Percentiles rank a stretch among this genome's conserved stretches.
phyloP scores from a whole-genome alignment of 35 echinoderm and acorn worm genomes.

The Stichopus chloronotus region DNA sequence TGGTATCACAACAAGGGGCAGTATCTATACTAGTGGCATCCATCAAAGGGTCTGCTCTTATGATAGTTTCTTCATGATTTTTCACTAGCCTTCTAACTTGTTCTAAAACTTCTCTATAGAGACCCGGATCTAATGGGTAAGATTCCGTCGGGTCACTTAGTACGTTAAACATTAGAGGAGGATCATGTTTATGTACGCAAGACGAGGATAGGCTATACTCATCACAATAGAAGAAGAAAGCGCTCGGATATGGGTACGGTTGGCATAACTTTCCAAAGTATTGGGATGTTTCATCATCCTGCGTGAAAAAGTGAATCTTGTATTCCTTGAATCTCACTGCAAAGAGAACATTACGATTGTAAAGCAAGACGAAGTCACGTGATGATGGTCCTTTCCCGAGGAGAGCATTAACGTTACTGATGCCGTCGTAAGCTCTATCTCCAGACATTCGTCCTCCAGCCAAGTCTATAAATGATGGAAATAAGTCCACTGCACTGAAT shows the following conservation, averaged over 20 bases:
- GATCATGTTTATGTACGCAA: constrained; percentile 47
- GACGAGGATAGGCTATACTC: background rate
- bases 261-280: background rate
- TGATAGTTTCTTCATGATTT: background rate
- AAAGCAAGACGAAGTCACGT: constrained; percentile 42
- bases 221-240: background rate
- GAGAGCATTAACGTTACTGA: constrained; percentile 27
- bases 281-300: background rate
- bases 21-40: background rate
- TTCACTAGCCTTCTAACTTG: background rate
- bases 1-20: background rate
- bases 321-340: constrained; percentile 51
- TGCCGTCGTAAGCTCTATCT: constrained; percentile 46
- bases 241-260: background rate
- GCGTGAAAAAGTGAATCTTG: constrained; percentile 53
- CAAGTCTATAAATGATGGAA: constrained; percentile 35
- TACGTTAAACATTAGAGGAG: constrained; percentile 63
- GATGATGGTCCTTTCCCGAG: background rate
- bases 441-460: constrained; percentile 14
- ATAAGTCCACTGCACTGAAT: constrained; percentile 48
- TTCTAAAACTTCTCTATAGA: background rate
- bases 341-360: constrained; percentile 43
- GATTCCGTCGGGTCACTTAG: constrained; percentile 57
- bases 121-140: background rate
- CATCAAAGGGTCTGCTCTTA: background rate